A percentile compares a stretch with the other conserved stretches of the same genome.
These are phyloP conservation scores for Globia sparganii DNA, from an alignment of 2,888 invertebrate species.

Conservation along the genomic window DNA sequence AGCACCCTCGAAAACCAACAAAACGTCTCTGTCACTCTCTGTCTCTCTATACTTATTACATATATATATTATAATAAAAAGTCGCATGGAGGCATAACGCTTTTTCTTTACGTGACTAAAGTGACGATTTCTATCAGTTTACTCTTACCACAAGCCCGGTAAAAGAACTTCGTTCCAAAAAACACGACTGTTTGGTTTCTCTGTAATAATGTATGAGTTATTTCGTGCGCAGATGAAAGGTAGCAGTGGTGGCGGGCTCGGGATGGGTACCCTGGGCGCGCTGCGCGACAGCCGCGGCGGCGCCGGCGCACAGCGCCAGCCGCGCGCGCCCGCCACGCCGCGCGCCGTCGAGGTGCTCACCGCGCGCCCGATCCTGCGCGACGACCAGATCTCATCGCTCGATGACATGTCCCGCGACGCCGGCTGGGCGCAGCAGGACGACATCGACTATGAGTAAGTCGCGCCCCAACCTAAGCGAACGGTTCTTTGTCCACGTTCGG, in stretches of 20 bases:
- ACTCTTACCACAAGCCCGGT: not conserved
- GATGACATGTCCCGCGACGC: constrained; percentile 97
- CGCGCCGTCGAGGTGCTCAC: constrained; percentile 92
- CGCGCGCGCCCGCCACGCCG: constrained; percentile 80
- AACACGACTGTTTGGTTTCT: not conserved
- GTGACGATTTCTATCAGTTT: not conserved
- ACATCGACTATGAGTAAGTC: constrained; percentile 97
- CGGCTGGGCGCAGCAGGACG: constrained; percentile 98
- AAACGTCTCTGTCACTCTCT: too few relatives aligned
- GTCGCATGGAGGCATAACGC: not conserved
- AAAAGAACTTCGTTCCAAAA: not conserved
- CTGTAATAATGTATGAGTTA: not conserved
- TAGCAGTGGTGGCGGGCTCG: constrained; percentile 87
- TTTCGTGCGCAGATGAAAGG: constrained; percentile 82
- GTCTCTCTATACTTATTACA: too few relatives aligned
- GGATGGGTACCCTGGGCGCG: constrained; percentile 83
- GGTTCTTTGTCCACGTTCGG: not conserved
- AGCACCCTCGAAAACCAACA: not conserved
- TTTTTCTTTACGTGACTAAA: not conserved
- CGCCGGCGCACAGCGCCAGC: constrained; percentile 68
- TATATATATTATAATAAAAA: not conserved
- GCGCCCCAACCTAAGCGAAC: not conserved
- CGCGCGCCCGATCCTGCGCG: constrained; percentile 96
- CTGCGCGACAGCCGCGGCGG: constrained; percentile 78
- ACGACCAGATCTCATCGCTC: constrained; percentile 97